These are phyloP conservation scores for Nanorana parkeri DNA, from an alignment of 2,113 vertebrate species.

Conservation along the genomic window DNA sequence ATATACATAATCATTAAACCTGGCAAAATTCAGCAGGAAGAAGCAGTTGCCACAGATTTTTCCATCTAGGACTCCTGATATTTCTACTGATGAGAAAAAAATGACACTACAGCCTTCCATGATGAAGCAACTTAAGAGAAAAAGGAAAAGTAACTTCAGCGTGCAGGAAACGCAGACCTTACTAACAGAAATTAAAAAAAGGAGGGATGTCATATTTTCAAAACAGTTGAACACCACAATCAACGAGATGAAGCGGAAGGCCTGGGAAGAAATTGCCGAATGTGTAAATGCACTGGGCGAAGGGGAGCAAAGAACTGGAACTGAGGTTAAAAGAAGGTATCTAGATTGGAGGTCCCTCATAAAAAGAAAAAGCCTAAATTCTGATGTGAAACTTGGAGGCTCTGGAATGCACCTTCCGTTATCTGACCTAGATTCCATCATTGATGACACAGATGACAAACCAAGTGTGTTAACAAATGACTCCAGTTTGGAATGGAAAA, in stretches of 20 bases:
- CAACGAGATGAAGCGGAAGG: conserved; percentile 92
- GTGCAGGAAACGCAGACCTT: conserved; percentile 93
- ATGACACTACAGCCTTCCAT: conserved; percentile 61
- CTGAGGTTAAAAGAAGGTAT: conserved; percentile 90
- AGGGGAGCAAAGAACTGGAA: conserved; percentile 88
- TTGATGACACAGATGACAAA: conserved; percentile 86
- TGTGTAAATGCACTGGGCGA: conserved; percentile 91
- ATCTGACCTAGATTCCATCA: conserved; percentile 85
- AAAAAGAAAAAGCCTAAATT: conserved; percentile 89
- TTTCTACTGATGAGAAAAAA: conserved; percentile 27
- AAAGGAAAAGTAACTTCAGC: conserved; percentile 95
- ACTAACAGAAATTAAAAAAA: conserved; percentile 90
- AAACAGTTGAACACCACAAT: conserved; percentile 95
- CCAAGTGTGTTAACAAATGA: conserved; percentile 84
- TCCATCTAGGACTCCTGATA: conserved; percentile 9
- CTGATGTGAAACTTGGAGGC: conserved; percentile 84
- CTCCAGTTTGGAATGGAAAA: conserved; percentile 87
- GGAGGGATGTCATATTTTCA: conserved; percentile 90
- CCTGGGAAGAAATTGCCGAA: conserved; percentile 94
- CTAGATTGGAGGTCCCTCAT: conserved; percentile 90
- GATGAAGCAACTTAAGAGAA: conserved; percentile 93
- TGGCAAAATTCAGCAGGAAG: conserved; percentile 49
- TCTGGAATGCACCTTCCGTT: conserved; percentile 84
- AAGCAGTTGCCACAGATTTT: conserved; percentile 30
- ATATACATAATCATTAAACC: conserved; percentile 21